phyloP scores from a whole-genome alignment of 2,888 invertebrate genomes.

The Aspidiotus rigidus region DNA sequence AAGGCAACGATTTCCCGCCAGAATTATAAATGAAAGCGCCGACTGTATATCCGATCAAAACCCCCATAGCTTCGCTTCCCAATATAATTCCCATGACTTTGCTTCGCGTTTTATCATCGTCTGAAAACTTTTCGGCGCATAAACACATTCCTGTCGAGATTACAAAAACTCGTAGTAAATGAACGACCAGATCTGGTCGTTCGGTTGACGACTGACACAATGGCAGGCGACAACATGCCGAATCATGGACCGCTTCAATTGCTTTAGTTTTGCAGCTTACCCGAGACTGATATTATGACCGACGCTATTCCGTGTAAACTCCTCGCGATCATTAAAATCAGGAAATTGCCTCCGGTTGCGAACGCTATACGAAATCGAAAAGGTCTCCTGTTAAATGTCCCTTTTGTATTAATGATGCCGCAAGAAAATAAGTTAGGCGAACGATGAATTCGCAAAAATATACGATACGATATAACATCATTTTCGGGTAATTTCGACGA shows the following conservation, averaged over 20 bases:
- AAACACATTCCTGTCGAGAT: constrained; percentile 59
- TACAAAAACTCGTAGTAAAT: constrained; percentile 6
- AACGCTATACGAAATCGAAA: constrained; percentile 51
- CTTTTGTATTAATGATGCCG: too few relatives aligned
- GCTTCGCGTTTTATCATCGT: constrained; percentile 45
- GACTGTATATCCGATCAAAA: constrained; percentile 70
- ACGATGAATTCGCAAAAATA: too few relatives aligned
- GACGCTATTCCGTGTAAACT: constrained; percentile 73
- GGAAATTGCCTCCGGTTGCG: constrained; percentile 62
- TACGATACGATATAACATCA: too few relatives aligned
- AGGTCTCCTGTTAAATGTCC: too few relatives aligned
- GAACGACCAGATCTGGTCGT: too few relatives aligned
- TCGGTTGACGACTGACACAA: too few relatives aligned
- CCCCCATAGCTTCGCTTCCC: constrained; percentile 71
- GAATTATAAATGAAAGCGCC: constrained; percentile 69
- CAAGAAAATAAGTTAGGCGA: too few relatives aligned
- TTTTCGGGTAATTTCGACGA: too few relatives aligned
- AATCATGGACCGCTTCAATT: too few relatives aligned
- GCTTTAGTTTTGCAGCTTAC: constrained; percentile 39
- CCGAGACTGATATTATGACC: constrained; percentile 64
- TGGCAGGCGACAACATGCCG: too few relatives aligned
- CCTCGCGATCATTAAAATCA: constrained; percentile 59
- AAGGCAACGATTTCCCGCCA: constrained; percentile 64
- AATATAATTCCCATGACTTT: constrained; percentile 71
- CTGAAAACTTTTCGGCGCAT: constrained; percentile 54